These are phyloP conservation scores for Lontra canadensis DNA, from an alignment of 2,113 vertebrate genomes.

Conservation along the genomic window DNA sequence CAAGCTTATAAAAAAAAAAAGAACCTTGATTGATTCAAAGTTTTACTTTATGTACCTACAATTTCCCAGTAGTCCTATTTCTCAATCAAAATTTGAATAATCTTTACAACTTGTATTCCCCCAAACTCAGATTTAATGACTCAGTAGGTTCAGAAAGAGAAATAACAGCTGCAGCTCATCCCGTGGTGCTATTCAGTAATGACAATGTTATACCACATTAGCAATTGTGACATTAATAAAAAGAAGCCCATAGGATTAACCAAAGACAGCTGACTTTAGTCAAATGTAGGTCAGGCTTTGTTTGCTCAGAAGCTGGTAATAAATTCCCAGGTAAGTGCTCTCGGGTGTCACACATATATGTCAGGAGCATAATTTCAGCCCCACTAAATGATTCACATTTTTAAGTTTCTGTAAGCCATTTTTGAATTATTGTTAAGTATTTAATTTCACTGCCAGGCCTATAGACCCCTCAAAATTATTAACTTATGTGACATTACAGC, in stretches of 20 bases:
- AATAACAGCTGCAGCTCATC: slow-evolving; percentile 86
- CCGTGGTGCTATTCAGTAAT: slow-evolving; percentile 85
- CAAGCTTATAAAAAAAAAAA: neutral
- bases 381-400: slow-evolving; percentile 85
- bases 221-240: slow-evolving; percentile 90
- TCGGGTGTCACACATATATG: slow-evolving; percentile 86
- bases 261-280: slow-evolving; percentile 88
- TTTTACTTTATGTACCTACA: slow-evolving; percentile 79
- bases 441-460: slow-evolving; percentile 86
- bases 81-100: slow-evolving; percentile 88
- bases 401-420: slow-evolving; percentile 85
- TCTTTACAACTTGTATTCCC: slow-evolving; percentile 86
- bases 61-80: slow-evolving; percentile 84
- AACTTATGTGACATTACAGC: slow-evolving; percentile 83
- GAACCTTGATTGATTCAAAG: slow-evolving; percentile 76
- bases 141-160: slow-evolving; percentile 85
- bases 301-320: slow-evolving; percentile 87
- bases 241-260: slow-evolving; percentile 88
- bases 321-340: slow-evolving; percentile 90
- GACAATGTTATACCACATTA: slow-evolving; percentile 89
- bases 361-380: slow-evolving; percentile 85
- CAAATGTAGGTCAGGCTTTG: slow-evolving; percentile 91
- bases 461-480: slow-evolving; percentile 86
- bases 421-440: slow-evolving; percentile 87
- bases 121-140: slow-evolving; percentile 88